A percentile compares a stretch with the other conserved stretches of the same genome.
Evolutionary conservation across 2,888 invertebrate species (phyloP).

Genomic region (Epinotia bilunana): DNA sequence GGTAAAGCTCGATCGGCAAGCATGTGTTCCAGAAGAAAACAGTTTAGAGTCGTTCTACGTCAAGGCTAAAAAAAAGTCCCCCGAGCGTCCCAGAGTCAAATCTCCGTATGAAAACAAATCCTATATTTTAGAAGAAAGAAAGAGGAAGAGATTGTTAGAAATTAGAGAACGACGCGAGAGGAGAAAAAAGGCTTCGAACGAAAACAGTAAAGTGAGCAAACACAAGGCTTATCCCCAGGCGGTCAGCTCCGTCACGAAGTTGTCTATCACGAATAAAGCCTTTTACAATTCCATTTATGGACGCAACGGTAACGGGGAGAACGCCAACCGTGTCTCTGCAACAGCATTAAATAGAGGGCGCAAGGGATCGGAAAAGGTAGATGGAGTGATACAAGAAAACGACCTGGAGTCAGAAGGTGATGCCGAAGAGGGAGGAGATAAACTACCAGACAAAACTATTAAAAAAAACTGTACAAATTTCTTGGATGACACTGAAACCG

Average conservation of each 20-base stretch:
- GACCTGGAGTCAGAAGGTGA: constrained; percentile 49
- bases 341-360: constrained; percentile 49
- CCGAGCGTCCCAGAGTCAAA: constrained; percentile 66
- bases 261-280: constrained; percentile 79
- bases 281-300: constrained; percentile 80
- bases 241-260: constrained; percentile 73
- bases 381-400: constrained; percentile 50
- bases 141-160: constrained; percentile 71
- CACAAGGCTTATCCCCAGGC: constrained; percentile 67
- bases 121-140: constrained; percentile 69
- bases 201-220: constrained; percentile 67
- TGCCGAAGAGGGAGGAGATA: constrained; percentile 46
- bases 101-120: constrained; percentile 78
- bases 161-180: constrained; percentile 72
- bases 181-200: constrained; percentile 68
- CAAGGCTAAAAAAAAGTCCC: constrained; percentile 62
- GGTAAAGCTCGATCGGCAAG: constrained; percentile 61
- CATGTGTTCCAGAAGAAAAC: constrained; percentile 64
- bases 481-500: constrained; percentile 70
- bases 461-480: constrained; percentile 68
- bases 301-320: constrained; percentile 54
- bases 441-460: constrained; percentile 53
- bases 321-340: constrained; percentile 46
- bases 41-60: constrained; percentile 54
- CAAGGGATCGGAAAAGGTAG: constrained; percentile 49